These are phyloP conservation scores for Thinocorus orbignyianus DNA, from an alignment of 2,113 vertebrate genomes.

Conservation along the genomic window DNA sequence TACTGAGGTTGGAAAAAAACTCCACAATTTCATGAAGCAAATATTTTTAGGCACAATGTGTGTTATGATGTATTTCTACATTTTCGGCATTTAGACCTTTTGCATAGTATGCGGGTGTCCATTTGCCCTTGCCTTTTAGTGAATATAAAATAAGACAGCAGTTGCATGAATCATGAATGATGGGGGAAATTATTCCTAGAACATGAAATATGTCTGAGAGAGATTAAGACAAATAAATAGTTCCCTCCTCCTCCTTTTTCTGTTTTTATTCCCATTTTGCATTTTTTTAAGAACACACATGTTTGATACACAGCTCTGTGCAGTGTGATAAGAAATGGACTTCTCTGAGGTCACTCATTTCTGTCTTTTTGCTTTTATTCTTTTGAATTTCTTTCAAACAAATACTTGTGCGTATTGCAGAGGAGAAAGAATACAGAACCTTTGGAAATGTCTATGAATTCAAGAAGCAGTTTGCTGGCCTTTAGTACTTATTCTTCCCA, in stretches of 20 bases:
- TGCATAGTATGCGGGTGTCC: background rate
- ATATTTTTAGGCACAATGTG: background rate
- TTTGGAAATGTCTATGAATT: conserved; percentile 52
- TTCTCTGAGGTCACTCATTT: conserved; percentile 29
- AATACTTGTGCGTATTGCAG: conserved; percentile 27
- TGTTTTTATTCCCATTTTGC: background rate
- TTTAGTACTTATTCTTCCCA: conserved; percentile 36
- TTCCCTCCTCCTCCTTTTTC: background rate
- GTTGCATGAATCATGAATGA: background rate
- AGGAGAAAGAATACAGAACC: conserved; percentile 44
- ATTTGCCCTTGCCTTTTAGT: background rate
- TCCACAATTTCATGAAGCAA: background rate
- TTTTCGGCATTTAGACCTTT: conserved; percentile 28
- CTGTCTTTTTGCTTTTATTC: background rate
- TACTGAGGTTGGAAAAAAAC: background rate
- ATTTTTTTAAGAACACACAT: background rate
- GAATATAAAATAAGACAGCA: background rate
- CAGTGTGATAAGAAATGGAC: conserved; percentile 9
- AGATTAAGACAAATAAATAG: conserved; percentile 68
- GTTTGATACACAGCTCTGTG: conserved; percentile 41
- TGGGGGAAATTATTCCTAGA: background rate
- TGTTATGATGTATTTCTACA: background rate
- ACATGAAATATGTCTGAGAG: conserved; percentile 10
- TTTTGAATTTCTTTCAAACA: conserved; percentile 45
- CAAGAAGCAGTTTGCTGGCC: conserved; percentile 49